Base-by-base conservation (phyloP, 2,888 invertebrate species). In the Leptopilina syphax region DNA sequence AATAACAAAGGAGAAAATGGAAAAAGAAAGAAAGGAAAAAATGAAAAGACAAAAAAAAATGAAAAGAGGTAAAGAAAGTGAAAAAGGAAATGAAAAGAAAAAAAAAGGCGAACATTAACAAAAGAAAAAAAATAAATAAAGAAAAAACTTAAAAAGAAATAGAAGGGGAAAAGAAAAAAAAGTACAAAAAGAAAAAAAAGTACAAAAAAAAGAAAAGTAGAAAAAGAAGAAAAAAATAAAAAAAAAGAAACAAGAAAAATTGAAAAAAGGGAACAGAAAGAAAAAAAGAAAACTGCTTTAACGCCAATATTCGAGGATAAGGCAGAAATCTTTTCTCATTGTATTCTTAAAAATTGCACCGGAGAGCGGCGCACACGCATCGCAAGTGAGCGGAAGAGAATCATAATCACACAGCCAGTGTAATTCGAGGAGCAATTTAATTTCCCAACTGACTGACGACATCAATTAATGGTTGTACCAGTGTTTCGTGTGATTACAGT, bases 261-360 rank as follows among this genome's bases (percentile, higher is more conserved):
- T 50, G 57, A 63, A 63, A 8, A 65, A 76, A 57, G 18, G 12
- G 41, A 79, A 79, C 76, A 60, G 27, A 79, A 44, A 54, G 24
- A 57, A 54, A 44, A 24, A 65, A 65, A 77, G 81, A n/a, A 47
- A 81, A 78, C 86, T 83, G 82, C 85, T 82, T 86, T 88, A 85
- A 84, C 18, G 18, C 34, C 89, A 83, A 77, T 18, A 18, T 86
- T 76, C 78, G 85, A 83, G 83, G 86, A 86, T 88, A 88, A 89
- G 65, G 88, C 86, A 89, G 89, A 85, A 81, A 84, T 79, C 85
- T 70, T 57, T 73, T 44, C 5, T 6, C 8, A 44, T 34, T 34
- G 67, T 84, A 83, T 81, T 82, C 87, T 79, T 81, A 84, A 50
- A 73, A 83, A 85, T 82, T 89, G 88, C 88, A 89, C 89, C 83